Percentiles rank a stretch among this genome's conserved stretches.
Conservation (phyloP, 2,113 vertebrate genomes). For the Colius striatus region DNA sequence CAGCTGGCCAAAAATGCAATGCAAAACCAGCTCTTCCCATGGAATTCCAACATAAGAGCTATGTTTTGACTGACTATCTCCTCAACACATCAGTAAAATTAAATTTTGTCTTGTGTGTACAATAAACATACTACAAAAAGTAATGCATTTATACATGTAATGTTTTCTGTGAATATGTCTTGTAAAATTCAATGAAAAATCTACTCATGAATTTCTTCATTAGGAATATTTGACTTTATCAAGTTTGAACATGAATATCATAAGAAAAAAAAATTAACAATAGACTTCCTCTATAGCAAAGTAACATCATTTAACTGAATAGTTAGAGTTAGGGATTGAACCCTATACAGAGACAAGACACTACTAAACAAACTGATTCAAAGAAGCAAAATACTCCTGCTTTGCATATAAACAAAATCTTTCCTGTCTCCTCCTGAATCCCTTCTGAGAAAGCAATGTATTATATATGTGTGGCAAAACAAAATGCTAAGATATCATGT, state of each 20-base stretch:
- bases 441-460: slow-evolving; percentile 5
- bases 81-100: background rate
- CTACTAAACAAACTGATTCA: background rate
- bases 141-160: background rate
- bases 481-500: background rate
- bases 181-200: background rate
- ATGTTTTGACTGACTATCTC: slow-evolving; percentile 8
- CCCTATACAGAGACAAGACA: background rate
- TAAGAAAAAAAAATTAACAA: background rate
- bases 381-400: background rate
- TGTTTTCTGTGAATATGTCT: background rate
- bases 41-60: background rate
- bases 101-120: background rate
- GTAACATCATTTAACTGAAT: background rate
- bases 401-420: background rate
- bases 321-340: background rate
- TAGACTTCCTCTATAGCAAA: background rate
- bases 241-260: background rate
- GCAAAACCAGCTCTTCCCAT: background rate
- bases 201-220: background rate
- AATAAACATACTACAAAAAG: background rate
- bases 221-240: background rate
- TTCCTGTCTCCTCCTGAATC: background rate
- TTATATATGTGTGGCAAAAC: background rate
- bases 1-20: slow-evolving; percentile 45